These are phyloP conservation scores for Hedya salicella DNA, from an alignment of 2,888 invertebrate genomes.

Conservation along the genomic window DNA sequence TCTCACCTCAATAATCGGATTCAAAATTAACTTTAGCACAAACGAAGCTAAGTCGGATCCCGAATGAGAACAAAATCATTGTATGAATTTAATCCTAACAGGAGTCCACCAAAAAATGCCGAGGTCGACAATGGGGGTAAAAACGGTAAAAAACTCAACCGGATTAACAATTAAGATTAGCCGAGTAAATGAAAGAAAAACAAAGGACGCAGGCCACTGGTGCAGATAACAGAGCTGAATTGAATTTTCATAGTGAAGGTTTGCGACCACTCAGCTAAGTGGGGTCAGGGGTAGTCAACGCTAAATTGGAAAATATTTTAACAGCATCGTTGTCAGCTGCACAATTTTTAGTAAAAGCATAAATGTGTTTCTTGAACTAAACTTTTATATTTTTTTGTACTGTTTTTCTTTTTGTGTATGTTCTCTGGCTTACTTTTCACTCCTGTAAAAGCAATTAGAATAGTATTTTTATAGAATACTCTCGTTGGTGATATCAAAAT, in stretches of 20 bases:
- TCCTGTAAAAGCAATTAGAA: too few relatives aligned
- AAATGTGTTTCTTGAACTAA: too few relatives aligned
- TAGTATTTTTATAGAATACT: too few relatives aligned
- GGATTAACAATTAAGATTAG: constrained; percentile 43
- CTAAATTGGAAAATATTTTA: neutral
- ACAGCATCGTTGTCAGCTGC: neutral
- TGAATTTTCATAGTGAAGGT: constrained; percentile 41
- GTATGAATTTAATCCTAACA: neutral
- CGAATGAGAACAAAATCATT: neutral
- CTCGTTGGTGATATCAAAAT: too few relatives aligned
- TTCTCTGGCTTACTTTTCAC: too few relatives aligned
- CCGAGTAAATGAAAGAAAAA: constrained; percentile 41
- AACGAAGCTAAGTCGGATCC: neutral
- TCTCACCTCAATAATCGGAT: neutral
- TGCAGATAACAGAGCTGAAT: constrained; percentile 33
- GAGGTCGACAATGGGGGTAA: constrained; percentile 20
- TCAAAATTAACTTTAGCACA: neutral
- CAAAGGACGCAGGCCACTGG: constrained; percentile 31
- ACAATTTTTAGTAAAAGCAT: neutral
- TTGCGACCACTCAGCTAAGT: constrained; percentile 25
- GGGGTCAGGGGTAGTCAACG: neutral
- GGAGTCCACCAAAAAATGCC: constrained; percentile 13
- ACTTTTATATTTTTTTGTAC: too few relatives aligned
- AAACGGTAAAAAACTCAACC: constrained; percentile 34
- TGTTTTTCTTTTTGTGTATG: too few relatives aligned